A percentile compares a stretch with the other conserved stretches of the same genome.
Evolutionary conservation across 1,140 invertebrate genomes (phyloP).

Genomic region (Ostrea edulis): DNA sequence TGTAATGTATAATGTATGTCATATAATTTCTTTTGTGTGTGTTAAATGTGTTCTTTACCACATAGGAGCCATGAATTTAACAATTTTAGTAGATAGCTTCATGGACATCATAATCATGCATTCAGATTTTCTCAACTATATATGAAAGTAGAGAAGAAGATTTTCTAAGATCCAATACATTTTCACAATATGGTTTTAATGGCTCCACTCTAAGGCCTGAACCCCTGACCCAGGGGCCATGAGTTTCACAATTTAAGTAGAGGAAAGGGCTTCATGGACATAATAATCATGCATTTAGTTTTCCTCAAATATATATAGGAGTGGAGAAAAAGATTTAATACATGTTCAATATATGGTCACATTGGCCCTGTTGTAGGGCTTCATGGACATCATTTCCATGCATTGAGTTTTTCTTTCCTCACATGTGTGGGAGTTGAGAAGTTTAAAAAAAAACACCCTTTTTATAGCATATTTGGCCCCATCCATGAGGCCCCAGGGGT

Average conservation of each 20-base stretch:
- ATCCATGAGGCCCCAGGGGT: no score
- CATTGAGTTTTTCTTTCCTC: neutral
- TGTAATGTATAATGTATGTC: no score
- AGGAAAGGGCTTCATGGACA: neutral
- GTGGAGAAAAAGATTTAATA: neutral
- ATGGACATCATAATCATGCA: no score
- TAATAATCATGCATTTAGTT: neutral
- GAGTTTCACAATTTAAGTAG: neutral
- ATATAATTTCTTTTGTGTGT: no score
- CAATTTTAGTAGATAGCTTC: no score
- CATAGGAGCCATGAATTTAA: no score
- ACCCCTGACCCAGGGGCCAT: neutral
- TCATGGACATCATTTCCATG: neutral
- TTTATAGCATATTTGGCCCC: neutral
- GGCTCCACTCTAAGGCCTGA: neutral
- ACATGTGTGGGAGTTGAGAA: neutral
- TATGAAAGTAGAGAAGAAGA: no score
- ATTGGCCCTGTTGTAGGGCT: neutral
- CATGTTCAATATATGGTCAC: neutral
- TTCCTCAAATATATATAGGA: neutral
- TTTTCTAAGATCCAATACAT: no score
- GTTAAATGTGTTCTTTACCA: no score
- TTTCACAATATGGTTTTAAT: neutral
- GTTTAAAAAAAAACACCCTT: neutral
- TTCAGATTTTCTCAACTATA: no score